phyloP scores from a whole-genome alignment of 2,113 vertebrate genomes.

The Aptenodytes patagonicus region DNA sequence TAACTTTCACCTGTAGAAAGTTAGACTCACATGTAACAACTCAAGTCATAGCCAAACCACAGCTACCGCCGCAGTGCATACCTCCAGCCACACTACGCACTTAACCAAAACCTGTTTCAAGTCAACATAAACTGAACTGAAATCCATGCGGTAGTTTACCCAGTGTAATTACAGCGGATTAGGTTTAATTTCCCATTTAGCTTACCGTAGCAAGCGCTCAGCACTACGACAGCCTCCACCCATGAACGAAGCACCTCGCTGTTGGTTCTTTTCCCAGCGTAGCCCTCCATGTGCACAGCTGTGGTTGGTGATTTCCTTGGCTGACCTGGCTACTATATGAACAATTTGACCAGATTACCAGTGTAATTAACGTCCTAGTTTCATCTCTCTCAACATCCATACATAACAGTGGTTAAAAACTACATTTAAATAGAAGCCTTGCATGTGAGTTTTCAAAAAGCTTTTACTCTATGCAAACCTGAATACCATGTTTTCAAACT shows the following conservation, averaged over 20 bases:
- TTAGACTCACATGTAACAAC: background rate
- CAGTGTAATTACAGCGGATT: background rate
- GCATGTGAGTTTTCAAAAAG: background rate
- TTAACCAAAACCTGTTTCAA: background rate
- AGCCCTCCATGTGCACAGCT: accelerated
- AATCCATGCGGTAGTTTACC: background rate
- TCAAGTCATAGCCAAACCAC: background rate
- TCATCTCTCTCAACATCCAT: background rate
- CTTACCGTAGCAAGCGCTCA: accelerated
- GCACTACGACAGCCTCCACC: background rate
- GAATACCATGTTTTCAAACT: background rate
- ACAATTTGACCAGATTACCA: background rate
- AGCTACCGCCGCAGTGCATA: accelerated
- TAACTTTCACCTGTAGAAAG: background rate
- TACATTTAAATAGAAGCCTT: background rate
- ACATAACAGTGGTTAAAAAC: background rate
- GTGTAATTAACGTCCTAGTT: background rate
- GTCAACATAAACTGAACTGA: background rate
- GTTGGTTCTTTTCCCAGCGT: accelerated
- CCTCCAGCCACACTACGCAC: accelerated
- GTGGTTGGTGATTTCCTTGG: background rate
- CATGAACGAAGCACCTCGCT: accelerated
- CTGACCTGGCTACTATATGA: background rate
- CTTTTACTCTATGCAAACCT: background rate
- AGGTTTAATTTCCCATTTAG: background rate